Evolutionary conservation across 2,113 vertebrate species (phyloP), one percentile per base, ranked within the genome.

Genomic region (Andinoacara biseriatus): DNA sequence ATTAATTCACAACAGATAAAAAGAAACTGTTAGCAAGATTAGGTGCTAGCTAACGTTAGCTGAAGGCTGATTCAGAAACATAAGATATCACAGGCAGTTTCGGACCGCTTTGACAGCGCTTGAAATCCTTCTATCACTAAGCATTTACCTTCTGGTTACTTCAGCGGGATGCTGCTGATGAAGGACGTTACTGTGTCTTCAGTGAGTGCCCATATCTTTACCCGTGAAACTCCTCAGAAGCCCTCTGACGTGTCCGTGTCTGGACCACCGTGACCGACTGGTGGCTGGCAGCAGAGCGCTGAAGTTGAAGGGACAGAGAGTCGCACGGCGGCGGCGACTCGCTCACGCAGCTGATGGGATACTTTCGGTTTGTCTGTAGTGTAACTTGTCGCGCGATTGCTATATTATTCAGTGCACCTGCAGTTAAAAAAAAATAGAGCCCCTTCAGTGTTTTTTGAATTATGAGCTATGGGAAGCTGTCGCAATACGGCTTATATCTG

Each of bases 31-130:
- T 89, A 90, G 89, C 88, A 58, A 60, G 24, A 58, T 59, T 10
- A 17, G 26, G 61, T 26, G 91, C 86, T 92, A 91, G 90, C 92
- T 90, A 81, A 76, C 90, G 15, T 87, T 92, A 93, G 93, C 90
- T 22, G 54, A 57, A 20, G 58, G 56, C 35, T 49, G 24, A 75
- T 35, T 58, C 29, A 61, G 26, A 76, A 46, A 74, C 33, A 26
- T 31, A 13, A 60, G 22, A 76, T 29, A 52, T 75, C 65, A 84
- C 35, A 74, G 18, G 5, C 14, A 49, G 52, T 15, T 58, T 46
- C 4, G 14, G 17, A 26, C 74, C 38, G 46, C 77, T 14, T 22
- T 3, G 14, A 67, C 74, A 78, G 2, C 49, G n/a, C 20, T 6
- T 58, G 20, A 86, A 80, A n/a, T 10, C 15, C 24, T 20, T 56